phyloP scores from a whole-genome alignment of 2,888 invertebrate species.

The Micropterix aruncella region DNA sequence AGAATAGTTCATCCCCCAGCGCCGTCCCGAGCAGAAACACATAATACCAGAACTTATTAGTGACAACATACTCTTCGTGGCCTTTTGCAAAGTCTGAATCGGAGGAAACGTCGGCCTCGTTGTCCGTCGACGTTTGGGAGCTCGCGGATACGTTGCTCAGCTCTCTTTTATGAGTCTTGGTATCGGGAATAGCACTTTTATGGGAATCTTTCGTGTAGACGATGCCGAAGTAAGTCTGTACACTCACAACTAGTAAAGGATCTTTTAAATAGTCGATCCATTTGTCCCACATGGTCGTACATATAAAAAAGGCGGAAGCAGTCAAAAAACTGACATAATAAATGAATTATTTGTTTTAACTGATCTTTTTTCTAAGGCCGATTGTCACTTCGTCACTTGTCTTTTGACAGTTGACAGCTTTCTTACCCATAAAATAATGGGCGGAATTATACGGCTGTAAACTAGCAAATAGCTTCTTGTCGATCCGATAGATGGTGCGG shows the following conservation, averaged over 20 bases:
- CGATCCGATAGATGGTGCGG: no score
- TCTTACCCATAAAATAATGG: no score
- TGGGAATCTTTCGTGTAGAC: constrained; percentile 27
- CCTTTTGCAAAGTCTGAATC: constrained; percentile 22
- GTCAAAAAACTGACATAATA: no score
- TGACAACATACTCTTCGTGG: constrained; percentile 37
- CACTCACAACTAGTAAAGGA: constrained; percentile 59
- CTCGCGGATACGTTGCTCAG: constrained; percentile 29
- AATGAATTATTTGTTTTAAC: no score
- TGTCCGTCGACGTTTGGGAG: constrained; percentile 22
- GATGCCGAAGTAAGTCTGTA: constrained; percentile 71
- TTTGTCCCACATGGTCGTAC: constrained; percentile 31
- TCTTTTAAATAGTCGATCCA: constrained; percentile 56
- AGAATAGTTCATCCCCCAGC: constrained; percentile 83
- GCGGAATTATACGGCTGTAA: no score
- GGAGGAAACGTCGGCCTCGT: constrained; percentile 26
- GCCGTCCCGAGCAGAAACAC: constrained; percentile 74
- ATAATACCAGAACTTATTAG: constrained; percentile 71
- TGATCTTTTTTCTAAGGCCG: no score
- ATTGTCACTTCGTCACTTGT: no score
- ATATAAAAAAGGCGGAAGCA: no score
- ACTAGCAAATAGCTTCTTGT: no score
- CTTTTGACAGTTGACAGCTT: no score
- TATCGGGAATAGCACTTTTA: constrained; percentile 15
- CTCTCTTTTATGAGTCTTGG: constrained; percentile 25